Conservation (phyloP, 1,140 invertebrate species). For the Leptinotarsa lineolata region DNA sequence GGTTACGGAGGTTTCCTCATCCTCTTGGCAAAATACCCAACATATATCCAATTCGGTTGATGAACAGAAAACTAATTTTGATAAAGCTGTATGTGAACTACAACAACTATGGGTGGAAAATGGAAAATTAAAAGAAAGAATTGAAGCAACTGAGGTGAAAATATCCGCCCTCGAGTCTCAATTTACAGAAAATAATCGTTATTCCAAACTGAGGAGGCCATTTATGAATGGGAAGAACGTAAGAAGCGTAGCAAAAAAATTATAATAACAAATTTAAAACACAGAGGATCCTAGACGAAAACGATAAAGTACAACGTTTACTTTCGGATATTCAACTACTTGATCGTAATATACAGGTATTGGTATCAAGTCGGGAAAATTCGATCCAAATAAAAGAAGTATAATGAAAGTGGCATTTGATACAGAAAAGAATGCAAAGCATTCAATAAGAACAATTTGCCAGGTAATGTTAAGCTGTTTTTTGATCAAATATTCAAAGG, state of each 20-base stretch:
- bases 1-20: too few species aligned
- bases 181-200: constrained; percentile 17
- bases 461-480: constrained; percentile 11
- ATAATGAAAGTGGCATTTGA: constrained; percentile 12
- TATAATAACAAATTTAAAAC: constrained; percentile 12
- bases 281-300: too few species aligned
- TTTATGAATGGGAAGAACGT: constrained; percentile 15
- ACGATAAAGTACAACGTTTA: too few species aligned
- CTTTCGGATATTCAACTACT: too few species aligned
- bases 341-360: constrained; percentile 5
- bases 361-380: constrained; percentile 13
- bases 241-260: constrained; percentile 15
- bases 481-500: constrained; percentile 14
- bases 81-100: constrained; percentile 17
- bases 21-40: too few species aligned
- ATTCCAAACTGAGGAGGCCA: constrained; percentile 11
- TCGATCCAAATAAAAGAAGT: constrained; percentile 13
- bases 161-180: constrained; percentile 8
- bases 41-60: constrained; percentile 17
- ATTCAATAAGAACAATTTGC: constrained; percentile 10
- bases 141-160: constrained; percentile 10
- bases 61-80: constrained; percentile 16
- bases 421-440: constrained; percentile 9
- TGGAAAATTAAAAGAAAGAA: constrained; percentile 8
- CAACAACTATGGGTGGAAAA: constrained; percentile 11